phyloP scores from a whole-genome alignment of 2,113 vertebrate species.

The Pachycephala philippinensis region DNA sequence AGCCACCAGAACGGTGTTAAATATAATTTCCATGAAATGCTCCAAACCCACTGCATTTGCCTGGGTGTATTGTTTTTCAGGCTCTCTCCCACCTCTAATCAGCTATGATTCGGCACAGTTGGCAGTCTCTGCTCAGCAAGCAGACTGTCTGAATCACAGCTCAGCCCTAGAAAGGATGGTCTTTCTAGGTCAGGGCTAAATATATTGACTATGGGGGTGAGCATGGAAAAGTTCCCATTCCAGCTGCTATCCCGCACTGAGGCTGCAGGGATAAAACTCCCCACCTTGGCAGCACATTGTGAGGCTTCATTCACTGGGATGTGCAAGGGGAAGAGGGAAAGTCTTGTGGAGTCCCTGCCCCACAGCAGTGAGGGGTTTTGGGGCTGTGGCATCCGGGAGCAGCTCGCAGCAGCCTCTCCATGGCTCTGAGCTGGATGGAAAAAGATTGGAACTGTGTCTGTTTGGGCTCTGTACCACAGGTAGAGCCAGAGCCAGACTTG shows the following conservation, averaged over 20 bases:
- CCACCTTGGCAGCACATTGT: not conserved
- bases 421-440: not conserved
- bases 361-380: fast-evolving
- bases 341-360: not conserved
- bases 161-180: conserved; percentile 64
- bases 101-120: conserved; percentile 43
- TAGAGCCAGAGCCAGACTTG: not conserved
- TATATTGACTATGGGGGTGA: conserved; percentile 44
- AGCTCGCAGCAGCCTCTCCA: not conserved
- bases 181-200: conserved; percentile 61
- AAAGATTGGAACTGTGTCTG: not conserved
- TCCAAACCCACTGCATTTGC: conserved; percentile 31
- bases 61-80: conserved; percentile 51
- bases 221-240: conserved; percentile 53
- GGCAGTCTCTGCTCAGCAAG: conserved; percentile 54
- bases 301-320: not conserved
- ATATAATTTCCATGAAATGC: conserved; percentile 4
- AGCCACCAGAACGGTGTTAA: conserved; percentile 38
- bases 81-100: conserved; percentile 54
- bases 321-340: not conserved
- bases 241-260: conserved; percentile 12
- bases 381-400: fast-evolving
- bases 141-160: conserved; percentile 64
- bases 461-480: not conserved
- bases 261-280: not conserved